These are phyloP conservation scores for Pterocles orientalis DNA, from an alignment of 2,113 vertebrate genomes.

Conservation along the genomic window DNA sequence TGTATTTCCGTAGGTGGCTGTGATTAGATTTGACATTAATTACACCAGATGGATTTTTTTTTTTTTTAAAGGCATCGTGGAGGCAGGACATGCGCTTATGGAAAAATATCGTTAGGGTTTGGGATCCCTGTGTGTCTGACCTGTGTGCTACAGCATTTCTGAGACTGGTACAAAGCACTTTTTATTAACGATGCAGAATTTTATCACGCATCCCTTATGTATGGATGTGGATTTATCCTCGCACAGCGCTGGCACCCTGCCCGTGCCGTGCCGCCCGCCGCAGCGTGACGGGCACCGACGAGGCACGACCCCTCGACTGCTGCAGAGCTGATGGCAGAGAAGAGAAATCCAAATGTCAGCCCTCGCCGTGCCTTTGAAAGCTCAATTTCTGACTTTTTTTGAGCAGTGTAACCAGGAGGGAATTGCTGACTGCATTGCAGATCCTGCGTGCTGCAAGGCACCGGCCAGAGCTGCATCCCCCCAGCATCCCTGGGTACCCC, in stretches of 20 bases:
- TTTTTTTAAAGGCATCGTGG: neutral
- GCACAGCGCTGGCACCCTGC: neutral
- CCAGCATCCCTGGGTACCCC: fast-evolving
- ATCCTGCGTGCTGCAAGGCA: neutral
- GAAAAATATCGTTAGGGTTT: neutral
- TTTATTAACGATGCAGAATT: neutral
- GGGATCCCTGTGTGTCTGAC: neutral
- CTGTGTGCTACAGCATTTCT: neutral
- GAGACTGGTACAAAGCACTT: neutral
- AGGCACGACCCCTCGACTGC: neutral
- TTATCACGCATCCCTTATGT: neutral
- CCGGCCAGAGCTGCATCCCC: neutral
- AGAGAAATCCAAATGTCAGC: neutral
- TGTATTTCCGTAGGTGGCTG: slow-evolving; percentile 25
- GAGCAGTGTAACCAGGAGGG: neutral
- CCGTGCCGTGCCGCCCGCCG: fast-evolving
- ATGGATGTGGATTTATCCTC: neutral
- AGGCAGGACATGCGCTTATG: neutral
- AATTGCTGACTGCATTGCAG: neutral
- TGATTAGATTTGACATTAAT: slow-evolving; percentile 45
- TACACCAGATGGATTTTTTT: slow-evolving; percentile 41
- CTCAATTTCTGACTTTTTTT: neutral
- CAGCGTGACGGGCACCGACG: fast-evolving
- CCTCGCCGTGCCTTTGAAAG: fast-evolving
- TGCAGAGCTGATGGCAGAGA: neutral